These are phyloP conservation scores for Ceriagrion tenellum DNA, from an alignment of 2,888 invertebrate genomes.

Conservation along the genomic window DNA sequence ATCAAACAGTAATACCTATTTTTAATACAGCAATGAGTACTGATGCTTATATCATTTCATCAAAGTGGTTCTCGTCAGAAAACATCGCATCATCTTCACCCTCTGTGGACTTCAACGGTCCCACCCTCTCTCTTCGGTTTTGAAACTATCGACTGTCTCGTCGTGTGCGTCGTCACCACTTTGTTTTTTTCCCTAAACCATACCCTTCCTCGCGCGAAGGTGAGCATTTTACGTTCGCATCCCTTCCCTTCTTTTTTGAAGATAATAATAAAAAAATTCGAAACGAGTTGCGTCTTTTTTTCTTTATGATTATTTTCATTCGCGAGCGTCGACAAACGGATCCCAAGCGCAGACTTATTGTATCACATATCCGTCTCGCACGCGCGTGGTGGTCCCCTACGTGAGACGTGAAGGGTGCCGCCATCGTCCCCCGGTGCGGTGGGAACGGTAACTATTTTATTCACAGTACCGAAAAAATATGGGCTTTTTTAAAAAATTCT, in stretches of 20 bases:
- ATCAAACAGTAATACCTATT: too few species aligned
- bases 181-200: not conserved
- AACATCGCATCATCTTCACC: not conserved
- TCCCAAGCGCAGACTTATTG: not conserved
- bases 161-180: too few species aligned
- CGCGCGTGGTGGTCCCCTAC: not conserved
- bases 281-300: not conserved
- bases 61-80: not conserved
- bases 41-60: too few species aligned
- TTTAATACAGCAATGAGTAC: too few species aligned
- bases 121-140: not conserved
- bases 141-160: not conserved
- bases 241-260: not conserved
- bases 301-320: not conserved
- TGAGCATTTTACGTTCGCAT: not conserved
- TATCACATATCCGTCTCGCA: not conserved
- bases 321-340: not conserved
- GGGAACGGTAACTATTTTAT: slow-evolving; percentile 6
- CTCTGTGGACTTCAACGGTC: not conserved
- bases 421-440: not conserved
- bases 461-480: not conserved
- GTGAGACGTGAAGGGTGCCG: not conserved
- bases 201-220: too few species aligned
- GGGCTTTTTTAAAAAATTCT: not conserved
- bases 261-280: too few species aligned